Base-by-base conservation (phyloP, 2,888 invertebrate species). In the Acanthosepion esculentum region DNA sequence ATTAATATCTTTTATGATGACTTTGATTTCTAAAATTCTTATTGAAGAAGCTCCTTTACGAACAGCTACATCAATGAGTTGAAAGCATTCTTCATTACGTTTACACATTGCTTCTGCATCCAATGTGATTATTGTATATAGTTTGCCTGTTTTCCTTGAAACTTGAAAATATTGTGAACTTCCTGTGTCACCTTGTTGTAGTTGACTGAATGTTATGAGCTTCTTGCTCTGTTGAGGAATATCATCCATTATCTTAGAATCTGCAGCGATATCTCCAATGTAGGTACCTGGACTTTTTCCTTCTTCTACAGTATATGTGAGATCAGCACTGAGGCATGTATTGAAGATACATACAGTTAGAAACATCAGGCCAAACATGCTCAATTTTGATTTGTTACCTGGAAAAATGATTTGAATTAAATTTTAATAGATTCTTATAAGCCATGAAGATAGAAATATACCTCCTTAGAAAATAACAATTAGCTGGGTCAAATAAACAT, bases 21-120 rank as follows among this genome's bases (percentile, higher is more conserved):
- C 53, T 50, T 93, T 93, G 18, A 93, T 93, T 50, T 93, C 53
- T 29, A 93, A 93, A 93, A 93, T 93, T 15, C 53, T 93, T 53
- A 53, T 93, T n/a, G 53, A 93, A 50, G 93, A 53, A 48, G 12
- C 2, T 93, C 50, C 50, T 53, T 50, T 48, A 29, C 93, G 93
- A 53, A 93, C 50, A 50, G 93, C 93, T 18, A 93, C 53, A 53
- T 93, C 53, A 53, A 93, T 93, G 10, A 53, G 48, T 12, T 93
- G 29, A 53, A 93, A 93, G 20, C 93, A 93, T 93, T 93, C 50
- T 93, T 93, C 33, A 53, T 48, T 53, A 29, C n/a, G 53, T 48
- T 48, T 53, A 50, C 93, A 93, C 48, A 93, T 48, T 53, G 93
- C 48, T 93, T 93, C 93, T 8, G 93, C 53, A 93, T 93, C 93